Evolutionary conservation across 2,797 vertebrate species (phyloP).

Genomic region (Darevskia nairensis): DNA sequence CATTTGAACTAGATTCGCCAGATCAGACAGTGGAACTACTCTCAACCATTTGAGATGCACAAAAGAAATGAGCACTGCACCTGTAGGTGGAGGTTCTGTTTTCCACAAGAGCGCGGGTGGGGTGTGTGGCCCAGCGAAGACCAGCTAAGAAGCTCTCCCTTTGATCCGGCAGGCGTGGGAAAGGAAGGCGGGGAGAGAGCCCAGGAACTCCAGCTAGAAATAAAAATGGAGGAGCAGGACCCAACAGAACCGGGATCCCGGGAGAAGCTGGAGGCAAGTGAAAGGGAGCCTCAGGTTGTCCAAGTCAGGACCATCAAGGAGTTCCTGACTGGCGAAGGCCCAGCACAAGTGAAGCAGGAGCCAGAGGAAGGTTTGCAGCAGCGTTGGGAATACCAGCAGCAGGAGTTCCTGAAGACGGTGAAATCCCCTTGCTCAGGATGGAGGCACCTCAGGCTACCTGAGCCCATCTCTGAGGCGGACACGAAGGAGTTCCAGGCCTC

Average conservation of each 20-base stretch:
- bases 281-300: background rate
- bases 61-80: background rate
- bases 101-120: background rate
- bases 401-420: constrained; percentile 6
- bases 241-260: background rate
- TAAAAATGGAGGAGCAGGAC: background rate
- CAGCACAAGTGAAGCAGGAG: constrained; percentile 2
- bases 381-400: background rate
- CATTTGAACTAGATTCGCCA: too few relatives aligned
- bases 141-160: background rate
- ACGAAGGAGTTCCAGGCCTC: background rate
- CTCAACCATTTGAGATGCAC: too few relatives aligned
- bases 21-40: too few relatives aligned
- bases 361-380: background rate
- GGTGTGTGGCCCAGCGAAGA: background rate
- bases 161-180: too few relatives aligned
- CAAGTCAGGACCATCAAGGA: background rate
- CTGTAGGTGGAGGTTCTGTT: background rate
- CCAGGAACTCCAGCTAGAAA: background rate
- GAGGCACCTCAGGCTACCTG: background rate
- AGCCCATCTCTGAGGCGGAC: background rate
- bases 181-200: background rate
- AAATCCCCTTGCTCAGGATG: background rate
- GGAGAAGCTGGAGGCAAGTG: background rate
- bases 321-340: background rate